A percentile compares a stretch with the other conserved stretches of the same genome.
phyloP scores from a whole-genome alignment of 2,888 invertebrate genomes.

The Cosmopolites sordidus region DNA sequence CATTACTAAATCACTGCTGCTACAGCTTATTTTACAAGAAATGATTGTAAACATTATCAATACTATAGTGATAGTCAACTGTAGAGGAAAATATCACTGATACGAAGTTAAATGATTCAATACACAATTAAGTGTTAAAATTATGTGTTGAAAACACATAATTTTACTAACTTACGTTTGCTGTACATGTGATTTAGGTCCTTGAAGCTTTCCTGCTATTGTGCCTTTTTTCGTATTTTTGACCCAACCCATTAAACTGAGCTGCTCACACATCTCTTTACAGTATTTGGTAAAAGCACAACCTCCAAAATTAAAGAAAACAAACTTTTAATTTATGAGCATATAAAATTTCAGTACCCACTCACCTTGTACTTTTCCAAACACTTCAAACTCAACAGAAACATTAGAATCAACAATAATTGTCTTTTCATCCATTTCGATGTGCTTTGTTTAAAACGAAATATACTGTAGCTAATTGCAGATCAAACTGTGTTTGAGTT shows the following conservation, averaged over 20 bases:
- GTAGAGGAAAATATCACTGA: no score
- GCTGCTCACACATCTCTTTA: conserved; percentile 69
- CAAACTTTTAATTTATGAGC: no score
- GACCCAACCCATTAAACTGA: conserved; percentile 84
- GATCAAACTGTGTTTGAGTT: conserved; percentile 6
- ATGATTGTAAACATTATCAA: no score
- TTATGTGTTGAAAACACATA: no score
- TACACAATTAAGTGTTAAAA: no score
- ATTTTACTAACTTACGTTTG: conserved; percentile 87
- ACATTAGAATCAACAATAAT: conserved; percentile 57
- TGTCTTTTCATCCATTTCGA: conserved; percentile 15
- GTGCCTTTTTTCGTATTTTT: conserved; percentile 86
- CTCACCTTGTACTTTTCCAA: conserved; percentile 85
- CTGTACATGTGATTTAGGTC: conserved; percentile 69
- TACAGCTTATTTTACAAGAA: no score
- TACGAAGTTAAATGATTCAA: no score
- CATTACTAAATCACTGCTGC: no score
- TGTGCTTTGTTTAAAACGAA: not conserved
- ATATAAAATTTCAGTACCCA: no score
- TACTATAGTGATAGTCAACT: no score
- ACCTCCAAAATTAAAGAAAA: conserved; percentile 53
- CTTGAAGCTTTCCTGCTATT: conserved; percentile 86
- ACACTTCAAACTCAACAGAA: conserved; percentile 87
- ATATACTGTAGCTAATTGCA: not conserved
- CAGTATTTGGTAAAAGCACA: conserved; percentile 86